phyloP scores from a whole-genome alignment of 2,113 vertebrate species.

The Esox niger region DNA sequence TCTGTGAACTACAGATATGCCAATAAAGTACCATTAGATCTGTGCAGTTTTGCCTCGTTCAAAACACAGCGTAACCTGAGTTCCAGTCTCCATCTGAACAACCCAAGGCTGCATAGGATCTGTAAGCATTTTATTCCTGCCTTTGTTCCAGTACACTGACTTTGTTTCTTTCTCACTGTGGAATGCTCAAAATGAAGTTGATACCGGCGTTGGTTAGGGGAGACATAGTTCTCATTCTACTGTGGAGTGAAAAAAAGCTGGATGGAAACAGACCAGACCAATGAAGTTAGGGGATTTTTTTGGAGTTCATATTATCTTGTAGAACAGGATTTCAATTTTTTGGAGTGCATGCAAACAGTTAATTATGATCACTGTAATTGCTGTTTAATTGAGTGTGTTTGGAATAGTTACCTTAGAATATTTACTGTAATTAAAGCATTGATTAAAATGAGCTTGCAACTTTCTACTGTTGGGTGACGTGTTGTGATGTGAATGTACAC shows the following conservation, averaged over 20 bases:
- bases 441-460: no score
- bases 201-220: conserved; percentile 66
- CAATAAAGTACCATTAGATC: no score
- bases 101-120: not conserved
- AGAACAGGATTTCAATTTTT: conserved; percentile 32
- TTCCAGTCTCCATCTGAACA: no score
- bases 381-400: conserved; percentile 38
- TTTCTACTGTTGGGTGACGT: no score
- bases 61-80: not conserved
- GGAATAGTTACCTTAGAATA: conserved; percentile 3
- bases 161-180: conserved; percentile 34
- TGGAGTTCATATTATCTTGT: conserved; percentile 38
- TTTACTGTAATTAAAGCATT: no score
- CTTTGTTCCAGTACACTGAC: no score
- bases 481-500: no score
- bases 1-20: no score
- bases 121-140: conserved; percentile 1
- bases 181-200: conserved; percentile 66
- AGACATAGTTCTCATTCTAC: conserved; percentile 61
- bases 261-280: conserved; percentile 60
- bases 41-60: no score
- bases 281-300: conserved; percentile 47
- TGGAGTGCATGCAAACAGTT: conserved; percentile 41
- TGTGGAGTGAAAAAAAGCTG: conserved; percentile 44
- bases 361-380: conserved; percentile 49